A percentile compares a stretch with the other conserved stretches of the same genome.
Evolutionary conservation across 2,888 invertebrate genomes (phyloP).

Genomic region (Teleogryllus oceanicus): DNA sequence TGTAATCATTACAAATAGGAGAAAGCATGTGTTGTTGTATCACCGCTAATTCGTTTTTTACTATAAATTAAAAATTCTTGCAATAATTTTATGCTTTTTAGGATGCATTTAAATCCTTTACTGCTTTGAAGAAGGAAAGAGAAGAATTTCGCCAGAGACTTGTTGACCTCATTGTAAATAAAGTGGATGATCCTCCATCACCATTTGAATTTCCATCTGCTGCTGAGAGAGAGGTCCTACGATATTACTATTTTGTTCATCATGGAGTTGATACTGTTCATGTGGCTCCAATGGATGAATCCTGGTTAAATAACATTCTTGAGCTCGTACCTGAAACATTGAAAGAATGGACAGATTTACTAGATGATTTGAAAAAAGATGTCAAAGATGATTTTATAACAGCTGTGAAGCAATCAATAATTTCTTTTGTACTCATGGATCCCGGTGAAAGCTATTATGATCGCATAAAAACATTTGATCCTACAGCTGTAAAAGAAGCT

Average conservation of each 20-base stretch:
- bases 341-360: slow-evolving; percentile 34
- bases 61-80: too few relatives aligned
- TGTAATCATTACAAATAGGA: too few relatives aligned
- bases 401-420: slow-evolving; percentile 85
- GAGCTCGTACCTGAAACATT: slow-evolving; percentile 48
- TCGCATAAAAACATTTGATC: slow-evolving; percentile 47
- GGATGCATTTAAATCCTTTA: slow-evolving; percentile 55
- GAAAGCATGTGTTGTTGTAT: too few relatives aligned
- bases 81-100: neutral
- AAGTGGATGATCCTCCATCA: slow-evolving; percentile 48
- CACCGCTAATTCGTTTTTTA: too few relatives aligned
- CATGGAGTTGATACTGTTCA: slow-evolving; percentile 88
- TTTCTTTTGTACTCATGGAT: slow-evolving; percentile 86
- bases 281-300: slow-evolving; percentile 76
- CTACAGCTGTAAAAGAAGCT: slow-evolving; percentile 57
- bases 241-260: slow-evolving; percentile 87
- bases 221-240: slow-evolving; percentile 65
- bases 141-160: slow-evolving; percentile 79
- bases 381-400: slow-evolving; percentile 81
- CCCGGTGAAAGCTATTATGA: slow-evolving; percentile 46
- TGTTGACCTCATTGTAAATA: slow-evolving; percentile 66
- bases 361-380: slow-evolving; percentile 12
- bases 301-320: slow-evolving; percentile 58
- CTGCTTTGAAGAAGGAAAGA: slow-evolving; percentile 66
- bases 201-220: slow-evolving; percentile 55